Evolutionary conservation across 1,140 invertebrate species (phyloP).

Genomic region (Heliconius himera): DNA sequence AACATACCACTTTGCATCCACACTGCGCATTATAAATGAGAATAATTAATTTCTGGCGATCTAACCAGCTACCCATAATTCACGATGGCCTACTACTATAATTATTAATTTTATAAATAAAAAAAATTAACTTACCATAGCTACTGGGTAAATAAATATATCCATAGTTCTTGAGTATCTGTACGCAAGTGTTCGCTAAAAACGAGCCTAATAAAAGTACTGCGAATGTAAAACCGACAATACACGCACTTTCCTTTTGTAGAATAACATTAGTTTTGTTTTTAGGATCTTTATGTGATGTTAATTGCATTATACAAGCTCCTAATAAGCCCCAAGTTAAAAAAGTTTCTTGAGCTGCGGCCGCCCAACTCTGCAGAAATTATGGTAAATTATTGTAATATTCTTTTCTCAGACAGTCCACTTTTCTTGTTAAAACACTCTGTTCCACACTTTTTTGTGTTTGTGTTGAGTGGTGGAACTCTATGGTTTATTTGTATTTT

Average conservation of each 20-base stretch:
- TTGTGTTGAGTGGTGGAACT: too few species aligned
- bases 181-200: slow-evolving; percentile 90
- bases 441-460: too few species aligned
- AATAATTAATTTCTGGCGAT: too few species aligned
- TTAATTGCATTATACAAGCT: slow-evolving; percentile 91
- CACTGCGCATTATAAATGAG: too few species aligned
- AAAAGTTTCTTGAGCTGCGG: slow-evolving; percentile 93
- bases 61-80: too few species aligned
- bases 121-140: not conserved
- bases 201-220: slow-evolving; percentile 89
- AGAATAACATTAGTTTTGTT: slow-evolving; percentile 85
- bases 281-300: slow-evolving; percentile 84
- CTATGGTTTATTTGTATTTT: too few species aligned
- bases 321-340: slow-evolving; percentile 95
- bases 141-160: slow-evolving; percentile 89
- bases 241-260: slow-evolving; percentile 89
- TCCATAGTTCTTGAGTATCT: slow-evolving; percentile 87
- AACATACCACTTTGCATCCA: too few species aligned
- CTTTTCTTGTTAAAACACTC: too few species aligned
- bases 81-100: too few species aligned
- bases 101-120: not conserved
- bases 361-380: slow-evolving; percentile 88
- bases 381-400: not conserved
- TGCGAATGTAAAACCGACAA: slow-evolving; percentile 89
- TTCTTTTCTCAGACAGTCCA: too few species aligned